These are phyloP conservation scores for Mesocricetus auratus DNA, from an alignment of 2,113 vertebrate species.

Conservation along the genomic window DNA sequence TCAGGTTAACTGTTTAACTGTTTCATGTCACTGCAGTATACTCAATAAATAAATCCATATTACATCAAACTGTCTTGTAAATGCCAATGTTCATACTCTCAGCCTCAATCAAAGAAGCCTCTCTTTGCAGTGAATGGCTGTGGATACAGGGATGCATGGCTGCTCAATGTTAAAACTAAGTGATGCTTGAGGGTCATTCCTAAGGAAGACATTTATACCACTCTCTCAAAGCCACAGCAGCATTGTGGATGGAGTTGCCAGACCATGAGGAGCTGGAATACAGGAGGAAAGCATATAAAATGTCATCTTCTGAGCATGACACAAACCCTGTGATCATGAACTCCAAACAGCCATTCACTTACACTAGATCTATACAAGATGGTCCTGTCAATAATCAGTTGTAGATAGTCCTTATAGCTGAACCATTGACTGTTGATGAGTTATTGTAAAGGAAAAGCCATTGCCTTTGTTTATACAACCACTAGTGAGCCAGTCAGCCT, in stretches of 20 bases:
- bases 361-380: background rate
- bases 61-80: background rate
- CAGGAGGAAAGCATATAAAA: background rate
- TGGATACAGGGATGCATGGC: background rate
- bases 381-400: background rate
- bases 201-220: background rate
- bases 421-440: background rate
- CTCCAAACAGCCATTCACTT: too few species aligned
- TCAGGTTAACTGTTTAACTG: conserved; percentile 7
- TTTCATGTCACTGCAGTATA: background rate
- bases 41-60: background rate
- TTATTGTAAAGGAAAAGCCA: background rate
- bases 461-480: background rate
- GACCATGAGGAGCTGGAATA: background rate
- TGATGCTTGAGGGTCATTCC: background rate
- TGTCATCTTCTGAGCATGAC: too few species aligned
- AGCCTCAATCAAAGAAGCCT: background rate
- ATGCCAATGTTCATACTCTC: background rate
- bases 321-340: too few species aligned
- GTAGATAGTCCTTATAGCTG: too few species aligned
- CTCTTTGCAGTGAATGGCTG: background rate
- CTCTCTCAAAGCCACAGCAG: too few species aligned
- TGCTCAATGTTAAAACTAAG: background rate
- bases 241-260: background rate
- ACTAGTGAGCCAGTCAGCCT: background rate